These are phyloP conservation scores for Chaunax sp. DNA, from an alignment of 2,797 vertebrate species.

Conservation along the genomic window DNA sequence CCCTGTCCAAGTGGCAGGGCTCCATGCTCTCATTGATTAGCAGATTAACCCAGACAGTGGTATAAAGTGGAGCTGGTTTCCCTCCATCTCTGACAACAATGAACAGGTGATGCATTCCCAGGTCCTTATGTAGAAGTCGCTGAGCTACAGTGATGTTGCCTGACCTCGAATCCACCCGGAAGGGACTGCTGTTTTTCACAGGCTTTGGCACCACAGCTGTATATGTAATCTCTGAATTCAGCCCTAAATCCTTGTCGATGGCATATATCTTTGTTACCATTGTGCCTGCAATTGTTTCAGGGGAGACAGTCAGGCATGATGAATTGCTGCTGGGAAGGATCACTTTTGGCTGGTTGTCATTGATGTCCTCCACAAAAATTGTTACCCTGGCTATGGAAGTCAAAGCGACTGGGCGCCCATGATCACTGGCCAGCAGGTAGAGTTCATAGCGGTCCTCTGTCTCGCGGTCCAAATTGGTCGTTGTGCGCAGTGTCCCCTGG, in stretches of 20 bases:
- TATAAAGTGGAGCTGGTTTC: constrained; percentile 81
- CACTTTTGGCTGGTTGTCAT: constrained; percentile 86
- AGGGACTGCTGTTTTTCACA: constrained; percentile 67
- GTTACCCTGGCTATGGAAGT: constrained; percentile 81
- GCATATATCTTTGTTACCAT: constrained; percentile 83
- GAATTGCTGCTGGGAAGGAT: constrained; percentile 84
- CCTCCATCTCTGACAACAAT: constrained; percentile 83
- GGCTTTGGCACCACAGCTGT: constrained; percentile 63
- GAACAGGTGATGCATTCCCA: constrained; percentile 84
- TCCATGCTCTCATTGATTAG: constrained; percentile 80
- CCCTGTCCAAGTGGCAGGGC: constrained; percentile 74
- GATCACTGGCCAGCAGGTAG: constrained; percentile 78
- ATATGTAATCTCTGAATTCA: constrained; percentile 86
- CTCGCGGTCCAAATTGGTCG: constrained; percentile 80
- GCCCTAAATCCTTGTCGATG: constrained; percentile 81
- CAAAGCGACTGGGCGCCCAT: constrained; percentile 73
- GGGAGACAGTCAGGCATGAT: constrained; percentile 81
- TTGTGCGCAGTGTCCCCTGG: constrained; percentile 73
- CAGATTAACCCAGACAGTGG: constrained; percentile 84
- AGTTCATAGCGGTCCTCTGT: constrained; percentile 79
- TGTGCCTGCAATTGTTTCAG: constrained; percentile 71
- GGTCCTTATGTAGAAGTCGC: constrained; percentile 65
- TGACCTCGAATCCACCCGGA: constrained; percentile 77
- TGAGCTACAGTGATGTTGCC: constrained; percentile 83
- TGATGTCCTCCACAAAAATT: constrained; percentile 85